These are phyloP conservation scores for Alectura lathami DNA, from an alignment of 2,113 vertebrate genomes.

Conservation along the genomic window DNA sequence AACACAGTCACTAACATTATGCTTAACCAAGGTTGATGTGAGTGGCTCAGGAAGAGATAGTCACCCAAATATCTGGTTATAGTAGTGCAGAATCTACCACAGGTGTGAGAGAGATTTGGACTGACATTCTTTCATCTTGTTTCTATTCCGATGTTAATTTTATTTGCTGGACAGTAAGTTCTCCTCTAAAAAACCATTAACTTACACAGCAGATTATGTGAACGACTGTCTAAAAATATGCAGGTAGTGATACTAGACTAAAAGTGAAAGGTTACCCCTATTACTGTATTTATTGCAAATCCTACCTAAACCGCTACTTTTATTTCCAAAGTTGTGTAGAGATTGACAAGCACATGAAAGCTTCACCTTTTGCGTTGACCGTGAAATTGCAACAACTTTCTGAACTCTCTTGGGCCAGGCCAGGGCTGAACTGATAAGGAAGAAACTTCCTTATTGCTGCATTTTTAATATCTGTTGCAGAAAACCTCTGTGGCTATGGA, in stretches of 20 bases:
- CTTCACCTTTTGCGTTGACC: neutral
- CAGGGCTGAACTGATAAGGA: neutral
- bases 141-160: neutral
- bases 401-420: neutral
- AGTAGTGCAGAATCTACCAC: neutral
- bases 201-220: neutral
- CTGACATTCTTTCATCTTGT: neutral
- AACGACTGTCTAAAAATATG: neutral
- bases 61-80: neutral
- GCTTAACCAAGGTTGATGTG: neutral
- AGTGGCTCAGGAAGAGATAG: neutral
- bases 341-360: accelerated
- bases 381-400: neutral
- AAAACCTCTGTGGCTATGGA: neutral
- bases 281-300: neutral
- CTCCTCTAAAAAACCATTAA: neutral
- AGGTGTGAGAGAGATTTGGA: neutral
- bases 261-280: neutral
- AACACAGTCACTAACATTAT: neutral
- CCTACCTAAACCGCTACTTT: neutral
- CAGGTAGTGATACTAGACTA: neutral
- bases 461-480: neutral
- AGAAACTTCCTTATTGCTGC: neutral
- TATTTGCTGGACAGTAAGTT: neutral
- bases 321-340: neutral